Evolutionary conservation across 2,888 invertebrate genomes (phyloP).

Genomic region (Copidosoma aretas): DNA sequence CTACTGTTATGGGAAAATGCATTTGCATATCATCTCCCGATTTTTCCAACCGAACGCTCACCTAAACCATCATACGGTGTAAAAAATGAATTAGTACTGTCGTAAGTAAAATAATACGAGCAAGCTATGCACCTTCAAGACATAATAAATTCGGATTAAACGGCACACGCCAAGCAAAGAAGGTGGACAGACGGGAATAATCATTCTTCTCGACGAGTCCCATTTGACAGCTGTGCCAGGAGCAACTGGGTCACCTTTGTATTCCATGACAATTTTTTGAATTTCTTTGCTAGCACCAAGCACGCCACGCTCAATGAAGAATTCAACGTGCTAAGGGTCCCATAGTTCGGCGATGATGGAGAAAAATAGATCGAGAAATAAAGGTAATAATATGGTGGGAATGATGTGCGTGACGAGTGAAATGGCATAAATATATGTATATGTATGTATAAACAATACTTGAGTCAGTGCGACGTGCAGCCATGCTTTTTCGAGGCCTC

Average conservation of each 20-base stretch:
- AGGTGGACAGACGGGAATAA: conserved; percentile 78
- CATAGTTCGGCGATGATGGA: background rate
- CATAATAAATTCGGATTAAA: conserved; percentile 75
- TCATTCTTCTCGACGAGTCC: conserved; percentile 71
- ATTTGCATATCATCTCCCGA: conserved; percentile 75
- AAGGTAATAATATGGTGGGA: too few species aligned
- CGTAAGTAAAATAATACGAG: background rate
- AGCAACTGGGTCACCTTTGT: conserved; percentile 70
- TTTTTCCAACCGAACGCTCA: conserved; percentile 74
- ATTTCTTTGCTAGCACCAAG: conserved; percentile 75
- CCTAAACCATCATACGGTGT: conserved; percentile 60
- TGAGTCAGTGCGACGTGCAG: conserved; percentile 68
- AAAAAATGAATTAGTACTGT: background rate
- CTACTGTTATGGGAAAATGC: conserved; percentile 78
- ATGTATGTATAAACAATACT: too few species aligned
- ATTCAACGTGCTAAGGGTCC: conserved; percentile 71
- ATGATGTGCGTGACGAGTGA: too few species aligned
- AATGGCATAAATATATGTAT: too few species aligned
- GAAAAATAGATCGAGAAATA: too few species aligned
- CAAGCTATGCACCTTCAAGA: conserved; percentile 68
- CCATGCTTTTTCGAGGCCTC: conserved; percentile 68
- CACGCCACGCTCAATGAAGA: conserved; percentile 77
- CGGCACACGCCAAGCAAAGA: conserved; percentile 76
- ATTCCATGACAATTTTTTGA: conserved; percentile 74
- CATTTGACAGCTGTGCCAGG: conserved; percentile 71